A percentile compares a stretch with the other conserved stretches of the same genome.
These are phyloP conservation scores for Ceyx margarethae DNA, from an alignment of 2,113 vertebrate species.

Conservation along the genomic window DNA sequence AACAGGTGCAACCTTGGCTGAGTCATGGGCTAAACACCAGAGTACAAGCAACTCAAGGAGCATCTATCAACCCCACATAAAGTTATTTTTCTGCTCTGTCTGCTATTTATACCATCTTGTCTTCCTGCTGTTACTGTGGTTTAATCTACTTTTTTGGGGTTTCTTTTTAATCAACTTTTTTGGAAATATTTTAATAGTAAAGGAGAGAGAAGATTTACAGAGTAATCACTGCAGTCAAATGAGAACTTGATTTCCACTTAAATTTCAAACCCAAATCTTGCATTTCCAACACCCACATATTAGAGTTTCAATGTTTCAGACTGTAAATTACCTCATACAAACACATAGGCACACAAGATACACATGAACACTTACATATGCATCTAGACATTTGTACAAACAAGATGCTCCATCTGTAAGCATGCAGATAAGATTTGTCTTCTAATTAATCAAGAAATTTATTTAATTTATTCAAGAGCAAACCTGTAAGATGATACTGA, in stretches of 20 bases:
- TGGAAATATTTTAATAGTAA: background rate
- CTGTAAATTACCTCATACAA: background rate
- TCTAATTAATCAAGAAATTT: background rate
- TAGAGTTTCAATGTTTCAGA: background rate
- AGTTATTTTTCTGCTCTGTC: background rate
- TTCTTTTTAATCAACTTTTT: background rate
- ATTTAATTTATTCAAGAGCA: background rate
- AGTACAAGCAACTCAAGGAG: background rate
- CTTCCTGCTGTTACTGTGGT: background rate
- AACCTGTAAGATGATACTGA: background rate
- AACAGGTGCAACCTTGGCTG: background rate
- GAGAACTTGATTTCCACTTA: background rate
- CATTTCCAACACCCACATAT: background rate
- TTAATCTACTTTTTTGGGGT: background rate
- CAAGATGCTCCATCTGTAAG: no score
- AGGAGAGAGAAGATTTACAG: background rate
- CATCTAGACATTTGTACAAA: background rate
- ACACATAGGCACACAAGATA: background rate
- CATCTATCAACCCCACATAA: rapidly evolving
- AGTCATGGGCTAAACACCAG: background rate
- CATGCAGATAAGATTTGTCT: background rate
- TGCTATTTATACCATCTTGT: background rate
- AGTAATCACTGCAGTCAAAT: background rate
- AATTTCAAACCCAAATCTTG: background rate
- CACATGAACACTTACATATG: background rate